Evolutionary conservation across 2,888 invertebrate genomes (phyloP), one percentile per base, ranked within the genome.

Genomic region (Eucriotettix oculatus): DNA sequence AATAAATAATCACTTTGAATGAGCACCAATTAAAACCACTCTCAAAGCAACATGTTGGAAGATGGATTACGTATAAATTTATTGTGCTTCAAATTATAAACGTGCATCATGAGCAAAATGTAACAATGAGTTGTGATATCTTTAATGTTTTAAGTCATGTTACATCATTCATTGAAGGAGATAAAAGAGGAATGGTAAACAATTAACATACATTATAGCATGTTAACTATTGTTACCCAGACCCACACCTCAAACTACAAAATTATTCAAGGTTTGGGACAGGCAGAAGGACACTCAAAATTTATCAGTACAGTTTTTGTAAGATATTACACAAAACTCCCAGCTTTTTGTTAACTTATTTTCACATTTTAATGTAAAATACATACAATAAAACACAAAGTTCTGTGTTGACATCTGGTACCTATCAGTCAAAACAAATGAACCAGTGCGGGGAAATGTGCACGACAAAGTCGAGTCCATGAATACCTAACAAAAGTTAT

Each of bases 51-150:
- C 58, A 55, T 62, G 58, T 61, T 44, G 56, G 60, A 64, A 62
- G 62, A 62, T 60, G 56, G 29, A 59, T 64, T 63, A 61, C 54
- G 59, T 63, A 63, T 61, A 58, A 53, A 56, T 59, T 16, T 61
- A 61, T 64, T 61, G 63, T 64, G 64, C 61, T 62, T 60, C 60
- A 59, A 61, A 60, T 60, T 48, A 63, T 57, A 61, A 61, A 58
- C 59, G 64, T 59, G 63, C 62, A 64, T 54, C 60, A 64, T 63
- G 64, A 64, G 64, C 64, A 63, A 62, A 61, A 60, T 57, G 42
- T 58, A 63, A 57, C 56, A 52, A 57, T 60, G 53, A 54, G 42
- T 63, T 48, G 55, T 52, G 29, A 29, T 29, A 29, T 29, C 29
- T 29, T 29, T 29, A 29, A 29, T 29, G 7, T 29, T 29, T 29